phyloP scores from a whole-genome alignment of 2,888 invertebrate species.

The Luffia ferchaultella region DNA sequence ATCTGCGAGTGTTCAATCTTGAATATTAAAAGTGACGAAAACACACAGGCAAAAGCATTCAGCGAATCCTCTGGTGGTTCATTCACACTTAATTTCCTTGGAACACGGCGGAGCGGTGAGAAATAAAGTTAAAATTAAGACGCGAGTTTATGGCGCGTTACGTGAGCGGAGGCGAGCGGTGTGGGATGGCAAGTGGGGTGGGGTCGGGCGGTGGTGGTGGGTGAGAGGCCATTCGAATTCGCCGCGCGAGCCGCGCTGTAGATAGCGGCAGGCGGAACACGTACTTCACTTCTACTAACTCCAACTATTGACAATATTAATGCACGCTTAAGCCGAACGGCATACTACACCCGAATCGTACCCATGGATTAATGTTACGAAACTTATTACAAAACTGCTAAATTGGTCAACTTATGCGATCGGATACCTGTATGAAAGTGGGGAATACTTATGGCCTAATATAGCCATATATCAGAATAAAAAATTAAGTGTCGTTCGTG shows the following conservation, averaged over 20 bases:
- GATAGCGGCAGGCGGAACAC: constrained; percentile 66
- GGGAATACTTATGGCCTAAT: too few species aligned
- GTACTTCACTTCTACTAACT: constrained; percentile 66
- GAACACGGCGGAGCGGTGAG: constrained; percentile 57
- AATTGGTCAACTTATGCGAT: background rate
- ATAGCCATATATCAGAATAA: too few species aligned
- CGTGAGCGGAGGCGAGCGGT: constrained; percentile 28
- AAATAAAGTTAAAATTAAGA: constrained; percentile 67
- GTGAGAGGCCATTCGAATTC: constrained; percentile 58
- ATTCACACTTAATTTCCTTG: constrained; percentile 62
- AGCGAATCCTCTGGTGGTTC: constrained; percentile 48
- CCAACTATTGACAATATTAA: constrained; percentile 67
- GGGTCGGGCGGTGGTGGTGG: constrained; percentile 23
- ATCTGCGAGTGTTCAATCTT: background rate
- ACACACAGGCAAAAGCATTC: constrained; percentile 1
- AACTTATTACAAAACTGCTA: background rate
- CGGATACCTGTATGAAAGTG: too few species aligned
- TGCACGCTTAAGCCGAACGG: constrained; percentile 45
- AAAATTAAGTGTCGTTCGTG: too few species aligned
- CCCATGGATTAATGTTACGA: background rate
- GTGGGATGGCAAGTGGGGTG: constrained; percentile 17
- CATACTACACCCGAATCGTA: constrained; percentile 27
- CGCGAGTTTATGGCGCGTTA: constrained; percentile 65
- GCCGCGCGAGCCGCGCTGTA: constrained; percentile 59
- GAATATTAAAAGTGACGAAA: background rate